phyloP scores from a whole-genome alignment of 2,888 invertebrate species.

The Brenthis ino region DNA sequence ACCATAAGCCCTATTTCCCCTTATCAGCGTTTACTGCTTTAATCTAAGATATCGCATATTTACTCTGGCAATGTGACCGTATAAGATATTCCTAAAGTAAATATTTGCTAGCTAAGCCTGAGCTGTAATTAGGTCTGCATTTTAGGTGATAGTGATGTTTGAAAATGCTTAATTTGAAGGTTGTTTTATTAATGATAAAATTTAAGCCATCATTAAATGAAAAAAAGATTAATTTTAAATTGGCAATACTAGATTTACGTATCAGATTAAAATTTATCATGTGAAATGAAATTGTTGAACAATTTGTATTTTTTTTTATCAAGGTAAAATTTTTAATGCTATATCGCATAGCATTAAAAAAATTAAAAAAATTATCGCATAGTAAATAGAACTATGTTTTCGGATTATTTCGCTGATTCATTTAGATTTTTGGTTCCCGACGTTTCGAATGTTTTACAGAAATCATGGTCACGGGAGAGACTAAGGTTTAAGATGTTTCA shows the following conservation, averaged over 20 bases:
- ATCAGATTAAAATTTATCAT: background rate
- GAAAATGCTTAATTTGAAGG: slow-evolving; percentile 21
- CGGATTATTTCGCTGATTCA: no score
- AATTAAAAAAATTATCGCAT: no score
- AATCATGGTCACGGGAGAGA: no score
- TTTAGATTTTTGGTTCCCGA: no score
- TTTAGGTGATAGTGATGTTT: slow-evolving; percentile 27
- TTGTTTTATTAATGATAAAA: slow-evolving; percentile 5
- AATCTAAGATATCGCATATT: slow-evolving; percentile 71
- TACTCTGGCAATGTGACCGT: slow-evolving; percentile 60
- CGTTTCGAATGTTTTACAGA: no score
- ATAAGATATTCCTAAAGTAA: slow-evolving; percentile 48
- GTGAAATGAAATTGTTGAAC: background rate
- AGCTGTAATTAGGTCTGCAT: slow-evolving; percentile 33
- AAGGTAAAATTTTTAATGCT: no score
- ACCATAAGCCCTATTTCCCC: slow-evolving; percentile 49
- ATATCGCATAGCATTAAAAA: no score
- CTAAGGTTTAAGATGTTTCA: no score
- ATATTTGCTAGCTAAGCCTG: slow-evolving; percentile 42
- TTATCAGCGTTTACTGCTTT: slow-evolving; percentile 62
- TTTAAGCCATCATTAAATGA: background rate
- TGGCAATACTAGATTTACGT: slow-evolving; percentile 7
- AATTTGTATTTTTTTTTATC: no score
- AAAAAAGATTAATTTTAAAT: background rate
- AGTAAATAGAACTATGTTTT: no score